These are phyloP conservation scores for Pedetes capensis DNA, from an alignment of 2,113 vertebrate genomes.

Conservation along the genomic window DNA sequence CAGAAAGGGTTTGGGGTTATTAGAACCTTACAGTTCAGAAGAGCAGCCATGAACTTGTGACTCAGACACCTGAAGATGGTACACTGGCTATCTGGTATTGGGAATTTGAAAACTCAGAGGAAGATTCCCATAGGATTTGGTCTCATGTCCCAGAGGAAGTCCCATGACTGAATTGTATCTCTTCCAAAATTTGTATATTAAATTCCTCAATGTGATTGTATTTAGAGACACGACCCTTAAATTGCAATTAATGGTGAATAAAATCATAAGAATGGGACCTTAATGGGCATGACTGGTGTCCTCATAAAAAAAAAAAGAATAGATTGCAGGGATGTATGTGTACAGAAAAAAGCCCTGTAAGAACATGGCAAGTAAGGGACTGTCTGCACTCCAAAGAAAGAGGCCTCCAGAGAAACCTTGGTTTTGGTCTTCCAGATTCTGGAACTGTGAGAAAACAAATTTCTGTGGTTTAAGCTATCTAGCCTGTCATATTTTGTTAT, in stretches of 20 bases:
- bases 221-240: neutral
- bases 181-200: neutral
- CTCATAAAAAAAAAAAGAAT: neutral
- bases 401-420: no score
- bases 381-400: neutral
- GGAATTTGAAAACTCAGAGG: no score
- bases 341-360: neutral
- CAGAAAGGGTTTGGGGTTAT: neutral
- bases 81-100: neutral
- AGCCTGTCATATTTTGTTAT: neutral
- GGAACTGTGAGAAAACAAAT: neutral
- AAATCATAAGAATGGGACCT: neutral
- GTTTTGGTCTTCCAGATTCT: neutral
- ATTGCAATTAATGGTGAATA: neutral
- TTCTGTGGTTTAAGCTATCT: neutral
- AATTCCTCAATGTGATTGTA: neutral
- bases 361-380: neutral
- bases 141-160: neutral
- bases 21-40: neutral
- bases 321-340: fast-evolving
- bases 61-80: neutral
- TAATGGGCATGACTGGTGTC: neutral
- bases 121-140: neutral
- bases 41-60: neutral
- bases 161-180: neutral